Base-by-base conservation (phyloP, 1,140 invertebrate species). In the Lineus longissimus region DNA sequence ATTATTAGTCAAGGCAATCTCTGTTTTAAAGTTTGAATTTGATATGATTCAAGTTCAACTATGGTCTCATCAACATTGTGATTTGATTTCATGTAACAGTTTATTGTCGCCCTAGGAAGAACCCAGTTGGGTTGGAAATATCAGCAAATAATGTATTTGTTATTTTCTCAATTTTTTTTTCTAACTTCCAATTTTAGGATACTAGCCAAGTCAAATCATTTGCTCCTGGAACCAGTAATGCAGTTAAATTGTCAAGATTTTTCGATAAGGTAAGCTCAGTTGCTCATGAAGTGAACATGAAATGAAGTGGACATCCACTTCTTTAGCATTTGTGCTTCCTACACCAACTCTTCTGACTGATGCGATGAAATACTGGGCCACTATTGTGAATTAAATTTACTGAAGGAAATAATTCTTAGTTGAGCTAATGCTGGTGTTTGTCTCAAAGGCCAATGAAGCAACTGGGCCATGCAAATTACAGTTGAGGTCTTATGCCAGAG, bases 201-300 rank as follows among this genome's bases (percentile, higher is more conserved):
- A 73, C 71, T 64, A 73, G 73, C 51, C 70, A 74, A 93, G 83
- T 94, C 1, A 88, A 90, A 77, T 91, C 91, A 67, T 81, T 97
- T 65, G 91, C 92, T n/a, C 91, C 94, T 17, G 94, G 93, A 2
- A 91, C 91, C 0, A 92, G 91, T 65, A 93, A 93, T 76, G 88
- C 93, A 45, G 93, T 96, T 0, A 96, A 95, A 83, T 78, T 97
- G 23, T 90, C 89, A 17, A 86, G 92, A 76, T 98, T 97, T 84
- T 95, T 96, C 81, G 95, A 98, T 81, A 93, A 93, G 86, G 94
- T 93, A 71, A 60, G 63, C 54, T 31, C 11, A 13, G 11, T 11
- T 13, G 19, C 11, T 13, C 40, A 13, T 43, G 11, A 13, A 11
- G 19, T 43, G 40, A 43, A 43, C 19, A 13, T 13, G 40, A 43